Percentiles rank a stretch among this genome's conserved stretches.
These are phyloP conservation scores for Drosophila meridionalis DNA, from an alignment of 2,888 invertebrate species.

Conservation along the genomic window DNA sequence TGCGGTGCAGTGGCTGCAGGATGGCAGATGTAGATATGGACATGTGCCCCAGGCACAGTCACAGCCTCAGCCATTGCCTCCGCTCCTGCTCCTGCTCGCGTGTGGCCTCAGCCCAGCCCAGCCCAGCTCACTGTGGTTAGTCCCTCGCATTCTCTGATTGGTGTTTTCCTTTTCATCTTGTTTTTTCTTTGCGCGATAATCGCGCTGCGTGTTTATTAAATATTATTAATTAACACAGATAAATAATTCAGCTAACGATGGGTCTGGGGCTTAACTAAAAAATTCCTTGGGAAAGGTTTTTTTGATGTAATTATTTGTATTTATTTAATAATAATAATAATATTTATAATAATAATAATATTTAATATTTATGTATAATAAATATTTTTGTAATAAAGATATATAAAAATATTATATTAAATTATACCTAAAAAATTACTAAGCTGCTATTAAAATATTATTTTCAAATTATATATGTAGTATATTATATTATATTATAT, in stretches of 20 bases:
- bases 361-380: background rate
- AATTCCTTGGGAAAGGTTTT: background rate
- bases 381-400: background rate
- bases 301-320: background rate
- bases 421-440: too few relatives aligned
- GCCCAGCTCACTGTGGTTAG: slow-evolving; percentile 6
- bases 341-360: too few relatives aligned
- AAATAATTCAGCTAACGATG: slow-evolving; percentile 1
- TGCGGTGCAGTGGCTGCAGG: slow-evolving; percentile 50
- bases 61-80: background rate
- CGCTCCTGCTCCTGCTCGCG: slow-evolving; percentile 27
- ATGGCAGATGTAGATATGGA: slow-evolving; percentile 60
- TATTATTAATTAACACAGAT: slow-evolving; percentile 61
- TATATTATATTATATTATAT: background rate
- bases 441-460: too few relatives aligned
- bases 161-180: background rate
- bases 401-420: background rate
- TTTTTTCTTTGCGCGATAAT: slow-evolving; percentile 32
- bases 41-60: slow-evolving; percentile 49
- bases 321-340: too few relatives aligned
- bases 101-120: slow-evolving; percentile 34
- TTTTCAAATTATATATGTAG: too few relatives aligned
- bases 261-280: background rate
- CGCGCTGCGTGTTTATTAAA: slow-evolving; percentile 68
- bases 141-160: slow-evolving; percentile 8